A percentile compares a stretch with the other conserved stretches of the same genome.
These are phyloP conservation scores for Scaptomyza polygonia DNA, from an alignment of 2,888 invertebrate genomes.

Conservation along the genomic window DNA sequence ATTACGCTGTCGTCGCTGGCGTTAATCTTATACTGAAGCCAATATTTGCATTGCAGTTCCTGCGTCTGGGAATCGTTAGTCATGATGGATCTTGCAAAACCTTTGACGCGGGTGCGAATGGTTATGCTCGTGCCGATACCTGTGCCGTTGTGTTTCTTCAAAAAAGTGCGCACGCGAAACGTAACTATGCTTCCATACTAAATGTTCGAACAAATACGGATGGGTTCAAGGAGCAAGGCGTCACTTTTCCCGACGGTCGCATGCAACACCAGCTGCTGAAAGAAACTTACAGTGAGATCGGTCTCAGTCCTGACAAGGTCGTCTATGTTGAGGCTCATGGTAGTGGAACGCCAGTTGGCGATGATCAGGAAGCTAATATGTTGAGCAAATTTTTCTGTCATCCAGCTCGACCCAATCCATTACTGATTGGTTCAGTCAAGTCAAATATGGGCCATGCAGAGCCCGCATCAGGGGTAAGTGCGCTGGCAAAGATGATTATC, in stretches of 20 bases:
- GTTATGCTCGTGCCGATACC: constrained; percentile 96
- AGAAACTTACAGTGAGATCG: constrained; percentile 94
- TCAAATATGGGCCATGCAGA: constrained; percentile 99
- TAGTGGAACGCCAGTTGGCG: constrained; percentile 99
- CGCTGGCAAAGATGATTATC: constrained; percentile 95
- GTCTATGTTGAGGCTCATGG: constrained; percentile 98
- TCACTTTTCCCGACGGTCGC: constrained; percentile 92
- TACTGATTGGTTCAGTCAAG: constrained; percentile 98
- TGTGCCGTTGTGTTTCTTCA: constrained; percentile 93
- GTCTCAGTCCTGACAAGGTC: constrained; percentile 92
- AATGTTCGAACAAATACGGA: constrained; percentile 96
- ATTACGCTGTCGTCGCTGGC: constrained; percentile 97
- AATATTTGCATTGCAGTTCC: constrained; percentile 95
- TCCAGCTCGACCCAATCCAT: constrained; percentile 88
- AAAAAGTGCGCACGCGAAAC: constrained; percentile 89
- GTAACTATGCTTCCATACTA: constrained; percentile 94
- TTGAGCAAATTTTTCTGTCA: constrained; percentile 96
- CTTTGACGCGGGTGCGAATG: constrained; percentile 95
- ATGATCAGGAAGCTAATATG: constrained; percentile 98
- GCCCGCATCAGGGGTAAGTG: constrained; percentile 95
- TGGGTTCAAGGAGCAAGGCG: constrained; percentile 95
- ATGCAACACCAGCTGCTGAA: constrained; percentile 92
- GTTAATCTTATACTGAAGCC: constrained; percentile 95
- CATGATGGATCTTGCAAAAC: constrained; percentile 93
- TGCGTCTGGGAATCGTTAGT: constrained; percentile 96